Percentiles rank a stretch among this genome's conserved stretches.
These are phyloP conservation scores for Chaetodon trifasciatus DNA, from an alignment of 2,797 vertebrate species.

Conservation along the genomic window DNA sequence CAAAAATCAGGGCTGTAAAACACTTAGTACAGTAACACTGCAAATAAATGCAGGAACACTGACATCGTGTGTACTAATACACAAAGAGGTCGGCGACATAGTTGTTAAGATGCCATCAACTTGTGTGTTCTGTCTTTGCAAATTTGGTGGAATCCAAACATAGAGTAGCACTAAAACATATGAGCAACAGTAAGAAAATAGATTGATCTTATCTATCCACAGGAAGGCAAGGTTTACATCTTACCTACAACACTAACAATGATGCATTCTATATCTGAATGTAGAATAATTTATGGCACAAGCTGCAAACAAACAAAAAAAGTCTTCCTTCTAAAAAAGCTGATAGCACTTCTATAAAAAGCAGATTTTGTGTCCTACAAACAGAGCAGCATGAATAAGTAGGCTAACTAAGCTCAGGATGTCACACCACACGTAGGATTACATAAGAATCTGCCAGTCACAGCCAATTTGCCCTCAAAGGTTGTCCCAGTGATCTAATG, in stretches of 20 bases:
- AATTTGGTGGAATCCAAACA: constrained; percentile 51
- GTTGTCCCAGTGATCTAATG: constrained; percentile 21
- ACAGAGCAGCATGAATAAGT: constrained; percentile 35
- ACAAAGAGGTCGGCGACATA: not conserved
- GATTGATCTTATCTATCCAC: constrained; percentile 29
- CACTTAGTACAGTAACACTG: not conserved
- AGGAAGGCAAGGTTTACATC: constrained; percentile 3
- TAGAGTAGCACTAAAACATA: constrained; percentile 28
- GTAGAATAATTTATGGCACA: not conserved
- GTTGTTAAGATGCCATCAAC: not conserved
- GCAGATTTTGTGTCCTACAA: constrained; percentile 44
- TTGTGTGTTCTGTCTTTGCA: constrained; percentile 24
- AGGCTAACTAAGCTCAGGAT: constrained; percentile 37
- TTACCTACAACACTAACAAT: not conserved
- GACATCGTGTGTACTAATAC: not conserved
- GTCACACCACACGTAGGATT: constrained; percentile 18
- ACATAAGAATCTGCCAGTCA: constrained; percentile 22
- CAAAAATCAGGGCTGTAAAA: not conserved
- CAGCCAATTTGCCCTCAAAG: constrained; percentile 32
- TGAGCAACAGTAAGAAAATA: not conserved
- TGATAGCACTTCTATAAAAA: constrained; percentile 45
- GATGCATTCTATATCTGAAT: constrained; percentile 1
- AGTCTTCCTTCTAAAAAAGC: not conserved
- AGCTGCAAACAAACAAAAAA: constrained; percentile 4
- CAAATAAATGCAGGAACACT: not conserved